A percentile compares a stretch with the other conserved stretches of the same genome.
phyloP scores from a whole-genome alignment of 2,113 vertebrate genomes.

The Carollia perspicillata region DNA sequence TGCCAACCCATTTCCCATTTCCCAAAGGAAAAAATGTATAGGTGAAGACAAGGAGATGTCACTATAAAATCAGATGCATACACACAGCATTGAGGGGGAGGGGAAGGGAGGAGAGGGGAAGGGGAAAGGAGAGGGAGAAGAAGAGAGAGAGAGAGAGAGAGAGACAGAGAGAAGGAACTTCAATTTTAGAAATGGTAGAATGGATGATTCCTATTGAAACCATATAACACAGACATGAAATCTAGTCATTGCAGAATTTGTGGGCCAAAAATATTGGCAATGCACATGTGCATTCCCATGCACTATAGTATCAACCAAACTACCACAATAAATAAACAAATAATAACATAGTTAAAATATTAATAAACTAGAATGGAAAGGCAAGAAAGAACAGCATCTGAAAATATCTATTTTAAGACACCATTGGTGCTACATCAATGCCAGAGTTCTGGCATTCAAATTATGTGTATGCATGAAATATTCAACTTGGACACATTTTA shows the following conservation, averaged over 20 bases:
- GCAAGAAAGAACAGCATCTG: neutral
- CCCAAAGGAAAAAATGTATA: neutral
- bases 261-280: neutral
- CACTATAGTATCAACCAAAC: neutral
- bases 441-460: neutral
- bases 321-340: neutral
- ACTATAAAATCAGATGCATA: neutral
- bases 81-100: neutral
- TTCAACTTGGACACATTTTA: neutral
- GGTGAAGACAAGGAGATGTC: neutral
- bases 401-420: neutral
- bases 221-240: neutral
- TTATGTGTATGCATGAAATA: neutral
- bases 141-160: neutral
- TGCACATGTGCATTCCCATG: neutral
- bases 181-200: neutral
- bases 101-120: neutral
- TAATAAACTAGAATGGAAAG: neutral
- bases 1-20: neutral
- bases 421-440: neutral
- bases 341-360: slow-evolving; percentile 4
- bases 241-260: neutral
- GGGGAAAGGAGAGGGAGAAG: neutral
- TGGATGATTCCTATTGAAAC: neutral
- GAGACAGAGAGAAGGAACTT: neutral